Evolutionary conservation across 1,140 invertebrate species (phyloP).

Genomic region (Zaprionus capensis): DNA sequence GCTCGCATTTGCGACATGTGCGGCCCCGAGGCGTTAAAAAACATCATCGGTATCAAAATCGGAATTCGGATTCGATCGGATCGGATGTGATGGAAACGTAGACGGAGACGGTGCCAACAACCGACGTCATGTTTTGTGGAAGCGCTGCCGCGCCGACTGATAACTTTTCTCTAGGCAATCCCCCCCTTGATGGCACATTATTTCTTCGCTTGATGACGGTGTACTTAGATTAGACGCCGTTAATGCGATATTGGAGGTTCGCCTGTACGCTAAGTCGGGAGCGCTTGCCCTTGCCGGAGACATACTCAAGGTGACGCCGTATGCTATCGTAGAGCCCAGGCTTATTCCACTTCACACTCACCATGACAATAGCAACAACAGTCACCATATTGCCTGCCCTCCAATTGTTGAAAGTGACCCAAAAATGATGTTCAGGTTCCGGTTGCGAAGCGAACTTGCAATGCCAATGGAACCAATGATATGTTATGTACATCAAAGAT

Average conservation of each 20-base stretch:
- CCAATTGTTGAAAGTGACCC: background rate
- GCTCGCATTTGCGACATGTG: conserved; percentile 44
- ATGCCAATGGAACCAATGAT: background rate
- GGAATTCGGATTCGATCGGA: conserved; percentile 22
- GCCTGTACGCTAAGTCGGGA: conserved; percentile 19
- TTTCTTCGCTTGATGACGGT: conserved; percentile 68
- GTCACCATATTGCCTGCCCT: background rate
- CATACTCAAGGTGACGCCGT: conserved; percentile 39
- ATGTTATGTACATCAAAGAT: background rate
- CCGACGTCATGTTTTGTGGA: conserved; percentile 62
- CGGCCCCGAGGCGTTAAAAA: background rate
- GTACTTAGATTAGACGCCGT: conserved; percentile 56
- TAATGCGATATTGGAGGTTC: conserved; percentile 30
- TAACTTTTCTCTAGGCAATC: conserved; percentile 78
- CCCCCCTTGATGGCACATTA: conserved; percentile 80
- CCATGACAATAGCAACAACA: background rate
- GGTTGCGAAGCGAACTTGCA: background rate
- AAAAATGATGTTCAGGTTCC: background rate
- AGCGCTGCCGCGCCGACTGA: conserved; percentile 45
- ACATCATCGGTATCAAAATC: conserved; percentile 15
- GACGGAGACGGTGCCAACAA: conserved; percentile 21
- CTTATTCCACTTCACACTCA: background rate
- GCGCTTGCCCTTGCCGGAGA: conserved; percentile 36
- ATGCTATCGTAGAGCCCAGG: conserved; percentile 16
- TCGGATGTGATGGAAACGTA: background rate